These are phyloP conservation scores for Siderastrea siderea DNA, from an alignment of 92 coral and sea anemone species.

Conservation along the genomic window DNA sequence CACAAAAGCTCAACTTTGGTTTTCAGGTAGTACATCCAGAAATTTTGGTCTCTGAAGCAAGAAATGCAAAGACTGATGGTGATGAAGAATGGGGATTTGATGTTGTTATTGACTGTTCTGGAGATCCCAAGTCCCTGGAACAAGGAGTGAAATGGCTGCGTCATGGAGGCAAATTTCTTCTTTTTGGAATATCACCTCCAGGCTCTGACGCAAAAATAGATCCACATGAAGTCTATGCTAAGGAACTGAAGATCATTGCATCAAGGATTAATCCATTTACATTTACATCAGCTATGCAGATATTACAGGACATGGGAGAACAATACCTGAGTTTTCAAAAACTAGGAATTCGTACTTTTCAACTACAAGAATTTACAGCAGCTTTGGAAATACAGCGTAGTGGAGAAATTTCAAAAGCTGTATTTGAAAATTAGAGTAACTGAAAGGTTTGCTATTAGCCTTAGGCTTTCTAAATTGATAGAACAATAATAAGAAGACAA, in stretches of 20 bases:
- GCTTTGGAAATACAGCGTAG: slow-evolving; percentile 87
- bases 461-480: too few species aligned
- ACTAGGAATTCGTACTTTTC: slow-evolving; percentile 89
- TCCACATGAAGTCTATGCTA: slow-evolving; percentile 79
- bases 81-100: slow-evolving; percentile 97
- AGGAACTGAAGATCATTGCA: slow-evolving; percentile 84
- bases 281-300: slow-evolving; percentile 81
- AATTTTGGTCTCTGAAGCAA: slow-evolving; percentile 77
- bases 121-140: slow-evolving; percentile 85
- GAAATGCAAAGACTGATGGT: slow-evolving; percentile 79
- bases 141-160: slow-evolving; percentile 84
- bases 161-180: slow-evolving; percentile 84
- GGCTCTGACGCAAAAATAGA: slow-evolving; percentile 77
- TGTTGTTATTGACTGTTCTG: slow-evolving; percentile 87
- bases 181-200: slow-evolving; percentile 76
- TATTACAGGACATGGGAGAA: slow-evolving; percentile 87
- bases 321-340: slow-evolving; percentile 78
- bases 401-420: slow-evolving; percentile 94
- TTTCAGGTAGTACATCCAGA: slow-evolving; percentile 88
- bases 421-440: slow-evolving; percentile 77
- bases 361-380: slow-evolving; percentile 88
- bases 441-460: slow-evolving; percentile 3
- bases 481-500: too few species aligned
- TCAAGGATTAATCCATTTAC: slow-evolving; percentile 76
- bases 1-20: slow-evolving; percentile 83